phyloP scores from a whole-genome alignment of 1,140 invertebrate species.

The Caerostris darwini region DNA sequence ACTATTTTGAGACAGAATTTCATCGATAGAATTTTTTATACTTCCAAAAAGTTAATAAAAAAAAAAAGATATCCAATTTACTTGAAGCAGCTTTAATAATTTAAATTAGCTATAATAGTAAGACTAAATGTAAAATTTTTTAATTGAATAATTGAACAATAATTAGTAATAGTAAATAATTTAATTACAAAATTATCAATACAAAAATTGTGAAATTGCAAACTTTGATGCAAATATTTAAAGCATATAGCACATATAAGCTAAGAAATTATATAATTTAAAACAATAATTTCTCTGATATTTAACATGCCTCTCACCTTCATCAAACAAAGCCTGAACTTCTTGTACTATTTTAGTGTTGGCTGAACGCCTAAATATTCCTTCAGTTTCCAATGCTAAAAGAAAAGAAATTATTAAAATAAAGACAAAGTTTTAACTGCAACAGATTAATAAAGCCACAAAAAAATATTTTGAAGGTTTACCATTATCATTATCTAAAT shows the following conservation, averaged over 20 bases:
- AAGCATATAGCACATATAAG: not conserved
- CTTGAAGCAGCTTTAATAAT: too few species aligned
- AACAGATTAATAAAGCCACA: not conserved
- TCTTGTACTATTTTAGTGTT: slow-evolving; percentile 91
- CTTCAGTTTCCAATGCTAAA: slow-evolving; percentile 95
- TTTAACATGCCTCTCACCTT: slow-evolving; percentile 84
- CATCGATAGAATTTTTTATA: too few species aligned
- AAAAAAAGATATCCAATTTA: too few species aligned
- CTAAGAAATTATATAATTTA: not conserved
- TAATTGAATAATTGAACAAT: too few species aligned
- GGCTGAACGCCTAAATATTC: slow-evolving; percentile 95
- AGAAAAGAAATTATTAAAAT: slow-evolving; percentile 78
- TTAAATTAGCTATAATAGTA: too few species aligned
- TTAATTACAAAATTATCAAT: not conserved
- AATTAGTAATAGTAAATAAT: not conserved
- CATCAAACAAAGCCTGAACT: slow-evolving; percentile 92
- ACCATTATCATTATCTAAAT: slow-evolving; percentile 79
- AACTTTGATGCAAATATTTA: not conserved
- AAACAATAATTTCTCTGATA: too few species aligned
- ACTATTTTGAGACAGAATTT: too few species aligned
- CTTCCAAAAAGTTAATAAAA: too few species aligned
- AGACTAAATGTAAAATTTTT: too few species aligned
- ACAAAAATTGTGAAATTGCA: not conserved
- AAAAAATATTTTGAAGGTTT: not conserved
- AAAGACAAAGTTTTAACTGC: not conserved